Evolutionary conservation across 2,113 vertebrate genomes (phyloP), one percentile per base, ranked within the genome.

Genomic region (Colistium nudipinnis): DNA sequence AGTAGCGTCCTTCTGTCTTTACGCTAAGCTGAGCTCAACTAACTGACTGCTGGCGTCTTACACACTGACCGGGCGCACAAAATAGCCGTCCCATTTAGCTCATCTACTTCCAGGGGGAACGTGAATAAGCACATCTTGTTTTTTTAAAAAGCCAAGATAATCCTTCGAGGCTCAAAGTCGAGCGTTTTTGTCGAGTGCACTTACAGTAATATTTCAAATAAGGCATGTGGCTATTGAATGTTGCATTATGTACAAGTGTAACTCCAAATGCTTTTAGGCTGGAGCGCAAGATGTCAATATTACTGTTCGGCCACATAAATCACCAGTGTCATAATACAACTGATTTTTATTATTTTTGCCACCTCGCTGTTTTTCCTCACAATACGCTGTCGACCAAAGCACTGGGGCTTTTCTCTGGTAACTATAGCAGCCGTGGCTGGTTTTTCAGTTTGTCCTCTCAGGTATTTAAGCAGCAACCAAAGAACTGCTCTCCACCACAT

Each of bases 301-400:
- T n/a, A 7, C 10, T 36, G 31, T 48, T 61, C 33, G 47, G 27
- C 33, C 33, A 59, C 24, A n/a, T n/a, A n/a, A n/a, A n/a, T n/a
- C 28, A 47, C 45, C 6, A n/a, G 35, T 57, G 30, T 27, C 67
- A 51, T 65, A 60, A 67, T 56, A 45, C 45, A 44, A 44, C 24
- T 76, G 66, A 60, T 61, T 57, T 59, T 59, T 61, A 31, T 24
- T 56, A 33, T 8, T 24, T 7, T 10, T 3, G 4, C 6, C 54
- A n/a, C 24, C 0, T 4, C 39, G 33, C 72, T 49, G 47, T 83
- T 44, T 76, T 63, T 2, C 48, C 12, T 20, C 28, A 27, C 4
- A 25, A 70, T 68, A 77, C 77, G 30, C 66, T 55, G 55, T 51
- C 52, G 68, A 80, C 48, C 72, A 69, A 53, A 80, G 68, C 47